phyloP scores from a whole-genome alignment of 2,888 invertebrate genomes.

The Athripsodes cinereus region DNA sequence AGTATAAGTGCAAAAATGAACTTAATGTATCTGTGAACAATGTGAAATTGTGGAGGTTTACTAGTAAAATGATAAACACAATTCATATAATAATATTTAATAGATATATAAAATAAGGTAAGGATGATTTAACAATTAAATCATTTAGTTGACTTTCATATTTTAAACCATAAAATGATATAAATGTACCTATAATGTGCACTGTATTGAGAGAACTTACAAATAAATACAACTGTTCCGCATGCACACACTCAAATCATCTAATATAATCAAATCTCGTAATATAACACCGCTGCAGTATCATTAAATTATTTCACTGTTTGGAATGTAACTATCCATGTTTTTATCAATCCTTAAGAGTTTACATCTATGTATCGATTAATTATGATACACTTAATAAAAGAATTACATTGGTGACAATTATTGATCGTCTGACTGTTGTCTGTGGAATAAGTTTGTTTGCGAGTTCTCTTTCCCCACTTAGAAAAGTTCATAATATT shows the following conservation, averaged over 20 bases:
- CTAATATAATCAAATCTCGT: no score
- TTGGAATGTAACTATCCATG: no score
- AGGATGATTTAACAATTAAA: slow-evolving; percentile 20
- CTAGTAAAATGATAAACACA: slow-evolving; percentile 4
- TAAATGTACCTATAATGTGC: slow-evolving; percentile 27
- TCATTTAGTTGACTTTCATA: slow-evolving; percentile 23
- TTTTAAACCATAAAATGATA: slow-evolving; percentile 24
- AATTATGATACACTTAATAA: no score
- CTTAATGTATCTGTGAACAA: slow-evolving; percentile 10
- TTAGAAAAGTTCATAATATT: slow-evolving; percentile 26
- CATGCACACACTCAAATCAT: no score
- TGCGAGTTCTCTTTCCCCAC: slow-evolving; percentile 18
- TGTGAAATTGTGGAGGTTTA: slow-evolving; percentile 4
- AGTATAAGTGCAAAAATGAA: slow-evolving; percentile 18
- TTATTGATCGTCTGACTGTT: no score
- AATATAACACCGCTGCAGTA: no score
- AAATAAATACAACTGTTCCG: not conserved
- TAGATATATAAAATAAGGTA: slow-evolving; percentile 17
- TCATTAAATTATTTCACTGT: no score
- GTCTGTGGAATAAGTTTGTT: not conserved
- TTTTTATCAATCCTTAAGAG: no score
- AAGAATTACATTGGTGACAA: no score
- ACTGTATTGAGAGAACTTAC: slow-evolving; percentile 19
- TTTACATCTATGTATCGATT: no score
- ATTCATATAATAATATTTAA: slow-evolving; percentile 8